phyloP scores from a whole-genome alignment of 2,797 vertebrate species.

The Odontamblyopus lacepedii region DNA sequence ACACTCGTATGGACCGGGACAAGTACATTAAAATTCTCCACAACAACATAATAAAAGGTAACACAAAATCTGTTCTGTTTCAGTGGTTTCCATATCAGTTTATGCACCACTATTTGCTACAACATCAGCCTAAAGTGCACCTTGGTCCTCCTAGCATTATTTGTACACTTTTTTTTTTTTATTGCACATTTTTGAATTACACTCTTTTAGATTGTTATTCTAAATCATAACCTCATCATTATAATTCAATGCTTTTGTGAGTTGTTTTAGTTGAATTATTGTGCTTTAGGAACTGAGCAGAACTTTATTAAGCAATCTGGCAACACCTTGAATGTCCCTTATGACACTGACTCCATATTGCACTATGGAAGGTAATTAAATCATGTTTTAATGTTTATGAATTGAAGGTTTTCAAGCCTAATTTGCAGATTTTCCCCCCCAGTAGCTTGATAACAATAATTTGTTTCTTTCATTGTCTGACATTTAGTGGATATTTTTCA shows the following conservation, averaged over 20 bases:
- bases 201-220: no score
- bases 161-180: no score
- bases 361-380: constrained; percentile 71
- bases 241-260: background rate
- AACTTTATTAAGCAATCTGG: constrained; percentile 45
- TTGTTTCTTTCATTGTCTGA: background rate
- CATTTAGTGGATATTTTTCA: constrained; percentile 58
- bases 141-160: no score
- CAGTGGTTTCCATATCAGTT: no score
- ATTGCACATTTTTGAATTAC: background rate
- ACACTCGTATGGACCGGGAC: constrained; percentile 61
- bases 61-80: no score
- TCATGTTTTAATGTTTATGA: background rate
- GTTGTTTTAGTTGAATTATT: background rate
- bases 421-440: background rate
- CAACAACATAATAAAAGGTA: constrained; percentile 57
- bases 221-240: no score
- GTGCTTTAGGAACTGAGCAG: constrained; percentile 44
- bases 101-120: no score
- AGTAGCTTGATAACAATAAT: no score
- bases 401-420: background rate
- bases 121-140: no score
- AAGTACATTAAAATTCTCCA: constrained; percentile 26
- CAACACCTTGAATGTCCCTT: constrained; percentile 36
- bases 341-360: constrained; percentile 66